These are phyloP conservation scores for Pollimyrus isidori DNA, from an alignment of 2,113 vertebrate species.

Conservation along the genomic window DNA sequence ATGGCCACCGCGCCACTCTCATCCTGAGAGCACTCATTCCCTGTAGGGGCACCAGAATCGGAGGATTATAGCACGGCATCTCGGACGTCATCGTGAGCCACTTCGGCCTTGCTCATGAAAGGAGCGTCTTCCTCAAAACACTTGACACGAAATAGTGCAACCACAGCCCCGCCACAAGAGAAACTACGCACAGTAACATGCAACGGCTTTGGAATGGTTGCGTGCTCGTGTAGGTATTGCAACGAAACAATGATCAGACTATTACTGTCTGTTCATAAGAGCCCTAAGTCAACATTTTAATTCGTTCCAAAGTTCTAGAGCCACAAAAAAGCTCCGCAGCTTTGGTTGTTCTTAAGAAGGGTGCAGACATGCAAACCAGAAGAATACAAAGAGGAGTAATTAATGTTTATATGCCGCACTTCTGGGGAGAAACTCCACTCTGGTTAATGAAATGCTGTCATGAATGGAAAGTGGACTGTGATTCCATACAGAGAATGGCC, in stretches of 20 bases:
- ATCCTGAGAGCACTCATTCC: conserved; percentile 44
- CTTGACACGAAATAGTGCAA: not conserved
- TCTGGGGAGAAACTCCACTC: not conserved
- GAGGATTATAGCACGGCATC: not conserved
- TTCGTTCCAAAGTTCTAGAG: not conserved
- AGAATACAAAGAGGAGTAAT: not conserved
- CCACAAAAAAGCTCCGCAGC: not conserved
- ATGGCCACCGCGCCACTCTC: conserved; percentile 53
- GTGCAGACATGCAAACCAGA: not conserved
- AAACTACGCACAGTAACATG: not conserved
- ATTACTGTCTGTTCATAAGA: not conserved
- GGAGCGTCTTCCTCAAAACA: not conserved
- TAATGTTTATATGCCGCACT: not conserved
- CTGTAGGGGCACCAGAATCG: conserved; percentile 27
- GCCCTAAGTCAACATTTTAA: not conserved
- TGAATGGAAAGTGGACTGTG: not conserved
- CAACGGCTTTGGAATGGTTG: not conserved
- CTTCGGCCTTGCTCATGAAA: too few relatives aligned
- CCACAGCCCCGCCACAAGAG: not conserved
- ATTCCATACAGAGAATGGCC: not conserved
- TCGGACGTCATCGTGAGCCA: not conserved
- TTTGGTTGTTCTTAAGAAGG: not conserved
- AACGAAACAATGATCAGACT: not conserved
- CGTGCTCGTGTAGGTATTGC: not conserved
- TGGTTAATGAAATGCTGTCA: not conserved